These are phyloP conservation scores for Phrixothrix hirtus DNA, from an alignment of 2,888 invertebrate genomes.

Conservation along the genomic window DNA sequence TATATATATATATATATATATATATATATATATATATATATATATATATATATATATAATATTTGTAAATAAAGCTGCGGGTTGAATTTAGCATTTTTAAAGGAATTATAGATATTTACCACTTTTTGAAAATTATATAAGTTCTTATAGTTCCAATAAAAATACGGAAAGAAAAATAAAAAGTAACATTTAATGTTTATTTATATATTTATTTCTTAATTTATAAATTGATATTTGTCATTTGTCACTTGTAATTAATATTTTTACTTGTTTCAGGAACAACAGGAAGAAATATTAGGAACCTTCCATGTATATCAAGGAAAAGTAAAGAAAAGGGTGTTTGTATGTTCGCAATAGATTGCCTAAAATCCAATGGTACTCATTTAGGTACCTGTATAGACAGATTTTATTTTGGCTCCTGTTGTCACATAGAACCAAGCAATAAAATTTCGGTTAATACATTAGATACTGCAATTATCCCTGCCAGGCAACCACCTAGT, in stretches of 20 bases:
- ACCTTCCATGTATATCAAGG: constrained; percentile 84
- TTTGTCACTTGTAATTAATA: constrained; percentile 1
- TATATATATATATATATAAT: no score
- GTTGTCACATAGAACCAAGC: constrained; percentile 75
- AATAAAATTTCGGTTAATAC: constrained; percentile 65
- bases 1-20: no score
- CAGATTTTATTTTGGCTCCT: constrained; percentile 91
- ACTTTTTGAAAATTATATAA: no score
- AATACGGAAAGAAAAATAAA: no score
- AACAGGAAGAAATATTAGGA: constrained; percentile 84
- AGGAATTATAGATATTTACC: no score
- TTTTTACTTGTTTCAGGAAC: constrained; percentile 69
- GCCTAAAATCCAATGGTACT: constrained; percentile 86
- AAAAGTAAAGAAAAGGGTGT: constrained; percentile 78
- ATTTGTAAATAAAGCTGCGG: no score
- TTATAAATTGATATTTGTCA: no score
- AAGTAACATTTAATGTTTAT: no score
- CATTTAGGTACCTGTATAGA: constrained; percentile 92
- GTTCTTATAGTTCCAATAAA: no score
- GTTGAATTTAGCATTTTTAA: no score
- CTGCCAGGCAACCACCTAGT: constrained; percentile 48
- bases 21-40: no score
- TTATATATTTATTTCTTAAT: no score
- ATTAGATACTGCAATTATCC: constrained; percentile 65
- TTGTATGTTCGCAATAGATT: constrained; percentile 94